Evolutionary conservation across 2,888 invertebrate genomes (phyloP).

Genomic region (Drosophila ustulata): DNA sequence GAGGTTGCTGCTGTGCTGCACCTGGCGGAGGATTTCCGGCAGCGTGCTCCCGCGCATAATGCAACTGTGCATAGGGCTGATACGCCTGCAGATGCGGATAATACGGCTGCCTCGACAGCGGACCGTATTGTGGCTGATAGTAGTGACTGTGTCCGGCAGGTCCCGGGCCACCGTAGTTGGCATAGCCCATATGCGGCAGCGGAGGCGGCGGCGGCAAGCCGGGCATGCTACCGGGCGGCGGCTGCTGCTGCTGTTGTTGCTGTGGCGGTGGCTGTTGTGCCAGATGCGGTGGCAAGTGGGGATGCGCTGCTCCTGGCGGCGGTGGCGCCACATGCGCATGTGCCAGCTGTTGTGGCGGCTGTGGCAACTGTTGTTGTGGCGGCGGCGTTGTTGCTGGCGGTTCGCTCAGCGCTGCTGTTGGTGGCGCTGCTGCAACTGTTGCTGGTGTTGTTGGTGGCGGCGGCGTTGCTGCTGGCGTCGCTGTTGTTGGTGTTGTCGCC

Average conservation of each 20-base stretch:
- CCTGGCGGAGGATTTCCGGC: constrained; percentile 78
- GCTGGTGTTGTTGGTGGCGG: constrained; percentile 46
- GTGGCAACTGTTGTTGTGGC: constrained; percentile 67
- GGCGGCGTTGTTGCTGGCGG: constrained; percentile 80
- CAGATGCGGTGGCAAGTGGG: constrained; percentile 83
- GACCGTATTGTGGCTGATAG: constrained; percentile 85
- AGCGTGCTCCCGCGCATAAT: constrained; percentile 56
- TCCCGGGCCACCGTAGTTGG: constrained; percentile 82
- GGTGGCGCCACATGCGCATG: constrained; percentile 60
- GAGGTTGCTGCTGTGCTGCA: constrained; percentile 68
- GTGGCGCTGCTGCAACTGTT: constrained; percentile 80
- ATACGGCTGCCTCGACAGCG: constrained; percentile 84
- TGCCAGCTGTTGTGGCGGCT: constrained; percentile 84
- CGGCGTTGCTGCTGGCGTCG: constrained; percentile 55
- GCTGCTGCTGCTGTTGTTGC: constrained; percentile 52
- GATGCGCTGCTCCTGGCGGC: constrained; percentile 77
- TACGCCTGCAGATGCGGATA: constrained; percentile 84
- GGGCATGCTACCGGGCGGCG: constrained; percentile 70
- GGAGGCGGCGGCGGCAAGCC: constrained; percentile 82
- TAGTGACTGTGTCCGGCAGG: constrained; percentile 82
- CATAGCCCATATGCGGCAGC: constrained; percentile 82
- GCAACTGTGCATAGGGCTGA: constrained; percentile 78
- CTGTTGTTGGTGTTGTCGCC: constrained; percentile 53
- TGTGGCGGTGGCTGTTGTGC: constrained; percentile 48
- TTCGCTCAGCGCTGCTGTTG: constrained; percentile 45